These are phyloP conservation scores for Spilosoma lubricipeda DNA, from an alignment of 2,888 invertebrate genomes.

Conservation along the genomic window DNA sequence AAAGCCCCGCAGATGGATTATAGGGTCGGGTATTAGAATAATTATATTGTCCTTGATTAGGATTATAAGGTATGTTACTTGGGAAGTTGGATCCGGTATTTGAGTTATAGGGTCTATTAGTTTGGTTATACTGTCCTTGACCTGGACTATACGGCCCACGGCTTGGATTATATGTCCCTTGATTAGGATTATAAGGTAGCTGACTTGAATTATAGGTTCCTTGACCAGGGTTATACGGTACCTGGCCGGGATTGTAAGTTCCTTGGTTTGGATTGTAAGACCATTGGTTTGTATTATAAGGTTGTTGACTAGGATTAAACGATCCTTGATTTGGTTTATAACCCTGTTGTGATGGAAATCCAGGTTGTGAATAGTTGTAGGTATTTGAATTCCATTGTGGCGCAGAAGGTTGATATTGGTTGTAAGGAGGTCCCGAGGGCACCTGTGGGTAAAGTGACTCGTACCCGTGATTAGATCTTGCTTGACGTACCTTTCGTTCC, in stretches of 20 bases:
- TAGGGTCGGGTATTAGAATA: constrained; percentile 7
- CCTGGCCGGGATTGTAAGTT: constrained; percentile 1
- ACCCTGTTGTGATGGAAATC: constrained; percentile 18
- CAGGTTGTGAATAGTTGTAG: constrained; percentile 17
- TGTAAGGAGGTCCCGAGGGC: constrained; percentile 53
- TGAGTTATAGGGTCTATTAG: constrained; percentile 1
- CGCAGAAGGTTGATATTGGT: constrained; percentile 43
- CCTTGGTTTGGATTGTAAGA: constrained; percentile 12
- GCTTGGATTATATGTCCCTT: constrained; percentile 20
- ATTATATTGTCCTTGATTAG: constrained; percentile 6
- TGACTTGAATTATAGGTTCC: constrained; percentile 16
- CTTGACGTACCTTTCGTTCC: constrained; percentile 49
- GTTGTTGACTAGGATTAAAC: constrained; percentile 23
- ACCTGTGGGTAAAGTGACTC: constrained; percentile 57
- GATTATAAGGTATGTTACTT: neutral
- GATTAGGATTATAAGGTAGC: constrained; percentile 2
- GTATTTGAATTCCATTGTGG: constrained; percentile 25
- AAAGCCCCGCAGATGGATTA: constrained; percentile 9
- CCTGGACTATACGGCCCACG: constrained; percentile 13
- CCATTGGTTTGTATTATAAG: too few relatives aligned
- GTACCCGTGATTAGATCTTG: constrained; percentile 42
- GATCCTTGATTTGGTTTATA: constrained; percentile 21
- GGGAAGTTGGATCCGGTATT: neutral
- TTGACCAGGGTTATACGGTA: neutral
- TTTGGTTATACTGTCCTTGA: constrained; percentile 27